A percentile compares a stretch with the other conserved stretches of the same genome.
These are phyloP conservation scores for Ommatoiulus sabulosus DNA, from an alignment of 2,888 invertebrate species.

Conservation along the genomic window DNA sequence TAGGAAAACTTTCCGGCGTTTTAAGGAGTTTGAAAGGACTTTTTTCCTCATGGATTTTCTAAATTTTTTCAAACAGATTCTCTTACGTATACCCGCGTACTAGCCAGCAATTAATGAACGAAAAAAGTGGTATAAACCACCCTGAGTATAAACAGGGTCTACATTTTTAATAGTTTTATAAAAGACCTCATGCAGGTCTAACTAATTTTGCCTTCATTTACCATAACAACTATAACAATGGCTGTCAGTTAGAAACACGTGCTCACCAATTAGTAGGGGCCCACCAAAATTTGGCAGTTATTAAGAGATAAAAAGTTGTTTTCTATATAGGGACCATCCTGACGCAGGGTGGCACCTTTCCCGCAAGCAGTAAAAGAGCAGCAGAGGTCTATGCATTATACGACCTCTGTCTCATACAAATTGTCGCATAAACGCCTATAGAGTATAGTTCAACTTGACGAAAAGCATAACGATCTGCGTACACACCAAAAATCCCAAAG, in stretches of 20 bases:
- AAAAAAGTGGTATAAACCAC: neutral
- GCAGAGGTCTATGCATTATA: neutral
- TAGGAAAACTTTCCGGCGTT: neutral
- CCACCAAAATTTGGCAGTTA: neutral
- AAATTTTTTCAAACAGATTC: neutral
- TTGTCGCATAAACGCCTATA: neutral
- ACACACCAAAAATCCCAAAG: neutral
- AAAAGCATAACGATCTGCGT: neutral
- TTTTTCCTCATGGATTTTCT: neutral
- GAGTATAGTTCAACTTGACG: neutral
- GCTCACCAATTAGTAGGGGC: conserved; percentile 12
- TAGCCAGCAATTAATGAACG: neutral
- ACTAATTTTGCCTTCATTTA: conserved; percentile 38
- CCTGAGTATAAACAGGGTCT: neutral
- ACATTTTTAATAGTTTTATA: neutral
- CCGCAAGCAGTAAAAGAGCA: neutral
- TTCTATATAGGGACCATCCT: neutral
- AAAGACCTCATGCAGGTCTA: conserved; percentile 38
- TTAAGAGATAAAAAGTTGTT: neutral
- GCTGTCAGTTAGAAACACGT: conserved; percentile 15
- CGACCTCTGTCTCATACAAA: too few species aligned
- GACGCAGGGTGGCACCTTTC: neutral
- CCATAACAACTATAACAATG: conserved; percentile 37
- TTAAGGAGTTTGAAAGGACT: neutral
- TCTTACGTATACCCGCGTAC: neutral